phyloP scores from a whole-genome alignment of 2,113 vertebrate genomes.

The Heterocephalus glaber region DNA sequence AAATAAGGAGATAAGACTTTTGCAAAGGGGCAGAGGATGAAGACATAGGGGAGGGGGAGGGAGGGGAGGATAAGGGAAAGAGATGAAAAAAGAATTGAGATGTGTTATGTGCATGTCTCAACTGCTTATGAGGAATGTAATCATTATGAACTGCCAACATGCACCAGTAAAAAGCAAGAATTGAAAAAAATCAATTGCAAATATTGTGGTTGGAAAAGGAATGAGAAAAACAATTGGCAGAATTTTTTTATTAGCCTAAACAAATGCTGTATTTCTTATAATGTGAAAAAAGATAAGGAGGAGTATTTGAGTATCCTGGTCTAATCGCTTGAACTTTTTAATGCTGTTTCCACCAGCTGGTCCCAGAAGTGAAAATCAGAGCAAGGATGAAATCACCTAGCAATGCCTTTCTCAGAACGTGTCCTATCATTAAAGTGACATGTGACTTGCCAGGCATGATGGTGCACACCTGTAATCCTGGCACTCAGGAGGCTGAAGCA shows the following conservation, averaged over 20 bases:
- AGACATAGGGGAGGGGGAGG: neutral
- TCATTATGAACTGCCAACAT: neutral
- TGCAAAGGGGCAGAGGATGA: neutral
- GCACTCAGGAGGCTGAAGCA: neutral
- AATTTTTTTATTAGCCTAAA: neutral
- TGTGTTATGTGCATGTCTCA: neutral
- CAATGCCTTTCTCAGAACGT: neutral
- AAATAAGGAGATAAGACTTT: neutral
- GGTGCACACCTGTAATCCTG: neutral
- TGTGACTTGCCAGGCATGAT: neutral
- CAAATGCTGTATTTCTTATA: neutral
- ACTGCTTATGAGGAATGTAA: neutral
- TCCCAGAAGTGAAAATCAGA: neutral
- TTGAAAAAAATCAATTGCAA: neutral
- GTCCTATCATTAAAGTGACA: neutral
- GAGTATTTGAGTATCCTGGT: neutral
- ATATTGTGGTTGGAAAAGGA: neutral
- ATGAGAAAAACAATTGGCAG: neutral
- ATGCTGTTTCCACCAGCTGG: neutral
- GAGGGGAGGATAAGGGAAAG: too few relatives aligned
- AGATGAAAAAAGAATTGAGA: neutral
- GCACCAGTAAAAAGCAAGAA: neutral
- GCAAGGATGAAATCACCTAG: neutral
- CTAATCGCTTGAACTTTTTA: neutral
- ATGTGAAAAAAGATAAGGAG: neutral